Conservation (phyloP, 2,888 invertebrate species). For the Heteromurus nitidus region DNA sequence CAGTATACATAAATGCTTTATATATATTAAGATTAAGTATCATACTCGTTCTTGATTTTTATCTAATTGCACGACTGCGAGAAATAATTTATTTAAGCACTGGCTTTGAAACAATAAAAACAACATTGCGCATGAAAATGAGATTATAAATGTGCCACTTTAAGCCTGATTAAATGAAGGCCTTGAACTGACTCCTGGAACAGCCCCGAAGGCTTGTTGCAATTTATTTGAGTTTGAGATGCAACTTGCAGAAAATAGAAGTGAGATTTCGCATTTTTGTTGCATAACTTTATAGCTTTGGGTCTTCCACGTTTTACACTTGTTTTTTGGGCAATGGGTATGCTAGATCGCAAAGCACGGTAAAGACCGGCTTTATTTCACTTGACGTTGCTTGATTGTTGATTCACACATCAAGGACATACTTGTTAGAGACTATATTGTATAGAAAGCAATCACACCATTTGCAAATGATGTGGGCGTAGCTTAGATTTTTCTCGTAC, state of each 20-base stretch:
- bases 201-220: background rate
- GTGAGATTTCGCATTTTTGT: background rate
- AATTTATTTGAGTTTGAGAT: background rate
- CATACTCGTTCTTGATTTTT: background rate
- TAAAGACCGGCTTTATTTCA: constrained; percentile 12
- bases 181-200: constrained; percentile 25
- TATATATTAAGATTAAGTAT: no score
- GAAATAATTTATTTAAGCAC: background rate
- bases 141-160: constrained; percentile 15
- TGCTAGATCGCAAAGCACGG: no score
- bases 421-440: background rate
- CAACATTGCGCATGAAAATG: background rate
- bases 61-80: background rate
- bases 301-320: no score
- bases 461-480: constrained; percentile 37
- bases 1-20: no score
- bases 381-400: background rate
- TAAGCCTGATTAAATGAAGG: background rate
- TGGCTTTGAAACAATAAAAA: constrained; percentile 10
- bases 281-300: background rate
- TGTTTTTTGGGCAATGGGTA: no score
- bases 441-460: constrained; percentile 6
- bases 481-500: constrained; percentile 15
- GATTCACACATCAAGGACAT: constrained; percentile 13
- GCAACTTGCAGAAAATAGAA: background rate